Conservation (phyloP, 2,797 vertebrate species). For the Threskiornis aethiopicus region DNA sequence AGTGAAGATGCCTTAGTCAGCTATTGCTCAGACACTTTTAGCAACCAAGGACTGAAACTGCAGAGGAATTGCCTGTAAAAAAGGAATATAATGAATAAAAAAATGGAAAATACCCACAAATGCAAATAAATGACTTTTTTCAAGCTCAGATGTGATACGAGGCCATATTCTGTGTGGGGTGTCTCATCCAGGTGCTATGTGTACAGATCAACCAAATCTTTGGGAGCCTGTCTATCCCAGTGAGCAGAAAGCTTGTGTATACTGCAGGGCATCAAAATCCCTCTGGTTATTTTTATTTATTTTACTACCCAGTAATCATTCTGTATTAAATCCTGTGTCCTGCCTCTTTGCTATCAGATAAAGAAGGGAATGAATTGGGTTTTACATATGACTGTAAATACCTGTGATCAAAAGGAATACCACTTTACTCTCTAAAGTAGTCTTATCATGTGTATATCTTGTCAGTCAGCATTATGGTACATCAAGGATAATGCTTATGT, state of each 20-base stretch:
- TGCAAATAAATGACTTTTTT: not conserved
- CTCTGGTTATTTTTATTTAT: not conserved
- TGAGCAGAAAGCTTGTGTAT: not conserved
- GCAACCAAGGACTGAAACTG: not conserved
- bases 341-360: not conserved
- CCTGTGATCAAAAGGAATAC: constrained; percentile 24
- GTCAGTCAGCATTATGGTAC: constrained; percentile 29
- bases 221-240: not conserved
- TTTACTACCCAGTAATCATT: not conserved
- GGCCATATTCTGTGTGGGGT: not conserved
- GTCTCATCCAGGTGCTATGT: not conserved
- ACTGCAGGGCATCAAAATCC: not conserved
- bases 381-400: constrained; percentile 16
- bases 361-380: not conserved
- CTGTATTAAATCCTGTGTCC: not conserved
- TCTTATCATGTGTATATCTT: not conserved
- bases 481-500: not conserved
- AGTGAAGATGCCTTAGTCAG: not conserved
- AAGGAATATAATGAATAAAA: not conserved
- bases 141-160: not conserved
- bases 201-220: not conserved
- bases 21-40: not conserved
- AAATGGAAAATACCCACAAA: not conserved
- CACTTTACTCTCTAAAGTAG: not conserved
- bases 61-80: not conserved